phyloP scores from a whole-genome alignment of 2,888 invertebrate genomes.

The Acanthococcus lagerstroemiae region DNA sequence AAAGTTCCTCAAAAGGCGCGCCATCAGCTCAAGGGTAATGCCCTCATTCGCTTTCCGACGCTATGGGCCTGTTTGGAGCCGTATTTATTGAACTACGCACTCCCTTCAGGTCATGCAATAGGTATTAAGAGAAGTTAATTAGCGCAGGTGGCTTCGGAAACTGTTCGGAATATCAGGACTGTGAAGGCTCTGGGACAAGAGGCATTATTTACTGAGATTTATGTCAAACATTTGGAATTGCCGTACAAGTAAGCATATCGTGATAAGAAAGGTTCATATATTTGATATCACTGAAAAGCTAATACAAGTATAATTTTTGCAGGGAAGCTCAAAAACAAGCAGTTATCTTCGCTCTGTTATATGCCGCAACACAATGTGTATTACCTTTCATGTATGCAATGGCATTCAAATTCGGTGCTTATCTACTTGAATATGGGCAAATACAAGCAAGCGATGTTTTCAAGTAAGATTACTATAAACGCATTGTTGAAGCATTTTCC shows the following conservation, averaged over 20 bases:
- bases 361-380: constrained; percentile 43
- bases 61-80: no score
- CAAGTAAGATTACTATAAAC: constrained; percentile 42
- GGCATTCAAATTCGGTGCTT: constrained; percentile 46
- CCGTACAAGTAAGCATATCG: constrained; percentile 43
- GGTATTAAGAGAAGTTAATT: background rate
- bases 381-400: constrained; percentile 47
- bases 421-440: constrained; percentile 43
- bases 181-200: constrained; percentile 42
- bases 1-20: no score
- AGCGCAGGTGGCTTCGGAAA: constrained; percentile 43
- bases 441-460: constrained; percentile 43
- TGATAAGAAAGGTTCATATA: no score
- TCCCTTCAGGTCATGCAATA: background rate
- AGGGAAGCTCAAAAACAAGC: constrained; percentile 42
- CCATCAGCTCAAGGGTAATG: no score
- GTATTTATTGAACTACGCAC: no score
- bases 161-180: constrained; percentile 44
- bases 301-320: constrained; percentile 15
- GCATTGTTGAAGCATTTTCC: constrained; percentile 42
- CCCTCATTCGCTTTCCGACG: no score
- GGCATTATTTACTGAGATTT: no score
- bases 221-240: constrained; percentile 40
- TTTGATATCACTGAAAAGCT: background rate
- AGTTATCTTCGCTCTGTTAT: constrained; percentile 40